Conservation (phyloP, 2,113 vertebrate genomes). For the Emydocephalus ijimae region DNA sequence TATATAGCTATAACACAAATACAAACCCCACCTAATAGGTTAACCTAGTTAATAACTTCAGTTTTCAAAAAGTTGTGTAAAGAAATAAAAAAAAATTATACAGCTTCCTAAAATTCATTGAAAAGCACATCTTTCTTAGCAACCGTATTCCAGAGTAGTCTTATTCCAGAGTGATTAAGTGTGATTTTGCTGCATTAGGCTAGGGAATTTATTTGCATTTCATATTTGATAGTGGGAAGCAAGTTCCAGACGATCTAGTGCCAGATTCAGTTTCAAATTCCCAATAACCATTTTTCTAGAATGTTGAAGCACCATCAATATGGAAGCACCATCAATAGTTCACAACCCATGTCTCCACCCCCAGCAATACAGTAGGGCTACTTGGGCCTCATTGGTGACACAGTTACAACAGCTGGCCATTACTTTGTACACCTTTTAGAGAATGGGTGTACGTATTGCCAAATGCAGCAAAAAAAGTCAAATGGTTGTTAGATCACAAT, state of each 20-base stretch:
- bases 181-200: background rate
- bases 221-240: background rate
- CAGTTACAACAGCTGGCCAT: background rate
- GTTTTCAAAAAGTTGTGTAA: background rate
- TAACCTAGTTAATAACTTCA: conserved; percentile 3
- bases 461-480: background rate
- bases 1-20: background rate
- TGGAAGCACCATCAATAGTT: background rate
- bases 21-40: background rate
- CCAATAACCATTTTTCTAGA: background rate
- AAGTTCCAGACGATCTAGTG: background rate
- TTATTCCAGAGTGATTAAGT: background rate
- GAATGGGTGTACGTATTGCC: background rate
- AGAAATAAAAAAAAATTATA: background rate
- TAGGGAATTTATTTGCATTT: background rate
- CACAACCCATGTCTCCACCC: background rate
- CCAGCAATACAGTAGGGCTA: background rate
- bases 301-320: background rate
- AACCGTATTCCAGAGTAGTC: background rate
- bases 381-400: background rate
- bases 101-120: background rate
- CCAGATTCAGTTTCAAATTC: background rate
- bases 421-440: background rate
- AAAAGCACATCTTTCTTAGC: background rate
- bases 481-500: background rate